phyloP scores from a whole-genome alignment of 2,888 invertebrate genomes.

The Celastrina argiolus region DNA sequence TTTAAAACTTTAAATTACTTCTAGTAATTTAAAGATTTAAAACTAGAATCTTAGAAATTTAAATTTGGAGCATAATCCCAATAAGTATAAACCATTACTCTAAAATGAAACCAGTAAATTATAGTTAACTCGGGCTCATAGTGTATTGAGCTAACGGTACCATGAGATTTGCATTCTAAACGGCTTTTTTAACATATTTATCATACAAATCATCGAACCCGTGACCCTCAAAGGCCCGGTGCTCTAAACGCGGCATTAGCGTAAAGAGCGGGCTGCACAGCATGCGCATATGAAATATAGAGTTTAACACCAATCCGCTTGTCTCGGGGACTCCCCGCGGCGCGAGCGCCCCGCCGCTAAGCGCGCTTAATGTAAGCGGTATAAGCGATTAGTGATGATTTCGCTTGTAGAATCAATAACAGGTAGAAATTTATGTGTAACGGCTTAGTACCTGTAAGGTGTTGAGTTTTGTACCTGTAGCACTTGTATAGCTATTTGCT shows the following conservation, averaged over 20 bases:
- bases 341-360: slow-evolving; percentile 31
- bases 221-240: background rate
- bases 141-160: background rate
- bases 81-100: background rate
- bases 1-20: background rate
- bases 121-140: background rate
- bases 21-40: background rate
- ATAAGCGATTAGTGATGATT: slow-evolving; percentile 19
- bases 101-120: background rate
- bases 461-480: background rate
- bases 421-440: slow-evolving; percentile 3
- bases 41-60: background rate
- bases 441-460: slow-evolving; percentile 5
- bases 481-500: background rate
- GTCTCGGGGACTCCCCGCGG: slow-evolving; percentile 55
- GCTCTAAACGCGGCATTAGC: slow-evolving; percentile 43
- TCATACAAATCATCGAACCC: slow-evolving; percentile 21
- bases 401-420: slow-evolving; percentile 18
- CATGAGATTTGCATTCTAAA: background rate
- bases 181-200: slow-evolving; percentile 4
- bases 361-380: slow-evolving; percentile 23
- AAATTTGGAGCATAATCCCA: background rate
- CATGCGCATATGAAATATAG: slow-evolving; percentile 65
- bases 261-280: slow-evolving; percentile 58
- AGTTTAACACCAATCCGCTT: slow-evolving; percentile 70